Base-by-base conservation (phyloP, 2,113 vertebrate species). In the Leuciscus idus region DNA sequence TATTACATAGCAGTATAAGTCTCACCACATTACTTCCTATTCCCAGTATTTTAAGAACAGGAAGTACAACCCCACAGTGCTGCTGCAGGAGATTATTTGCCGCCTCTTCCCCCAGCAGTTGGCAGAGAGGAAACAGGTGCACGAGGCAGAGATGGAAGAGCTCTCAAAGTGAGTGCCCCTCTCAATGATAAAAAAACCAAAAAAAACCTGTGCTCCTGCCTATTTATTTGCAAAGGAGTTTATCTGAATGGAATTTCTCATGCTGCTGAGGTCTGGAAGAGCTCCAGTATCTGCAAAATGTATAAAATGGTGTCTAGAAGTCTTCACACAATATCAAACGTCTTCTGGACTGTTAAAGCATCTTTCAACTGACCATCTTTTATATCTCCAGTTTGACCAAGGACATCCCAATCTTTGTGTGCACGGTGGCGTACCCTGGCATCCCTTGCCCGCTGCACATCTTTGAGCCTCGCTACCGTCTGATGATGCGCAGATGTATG, bases 401-500 rank as follows among this genome's bases (percentile, higher is more conserved):
- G 87, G 95, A 95, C 87, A 95, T 98, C 88, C 97, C 97, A 11
- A 97, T 98, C 91, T 97, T 98, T 0, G 96, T 98, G 26, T 98
- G 97, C 94, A 97, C 96, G 0, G 95, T 97, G 95, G 95, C 97
- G 8, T 98, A 96, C 89, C 97, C 97, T 0, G 96, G 96, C 28
- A 90, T 97, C 0, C 82, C 95, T 30, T 98, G 97, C 85, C 96
- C 96, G 0, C 94, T 98, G 87, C 97, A 98, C 13, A 91, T 98
- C 88, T 98, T 98, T 0, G 97, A 98, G 89, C 97, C 97, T 5
- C 96, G 96, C 2, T 98, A 98, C 88, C 95, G 97, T 43, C 95
- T 98, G 83, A 98, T 98, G 97, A 96, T 97, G 94, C 96, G 97
- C 0, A 94, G 96, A 30, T 98, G 97, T 92, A 96, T 96, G 93